Conservation (phyloP, 2,888 invertebrate genomes). For the Teinopalpus imperialis region DNA sequence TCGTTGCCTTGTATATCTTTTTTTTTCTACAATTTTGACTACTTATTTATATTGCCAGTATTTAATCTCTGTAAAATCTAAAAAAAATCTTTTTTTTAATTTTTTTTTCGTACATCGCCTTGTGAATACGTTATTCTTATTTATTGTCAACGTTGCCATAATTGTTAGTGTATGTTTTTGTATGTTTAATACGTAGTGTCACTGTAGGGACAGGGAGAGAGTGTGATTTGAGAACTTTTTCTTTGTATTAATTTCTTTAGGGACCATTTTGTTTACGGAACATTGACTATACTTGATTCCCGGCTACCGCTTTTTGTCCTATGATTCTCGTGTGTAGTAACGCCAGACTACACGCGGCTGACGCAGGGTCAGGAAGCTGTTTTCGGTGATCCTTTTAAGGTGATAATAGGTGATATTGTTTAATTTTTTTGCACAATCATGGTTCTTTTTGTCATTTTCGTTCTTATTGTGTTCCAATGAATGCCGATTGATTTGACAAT, state of each 20-base stretch:
- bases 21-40: conserved; percentile 65
- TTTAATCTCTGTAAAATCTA: conserved; percentile 35
- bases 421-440: conserved; percentile 74
- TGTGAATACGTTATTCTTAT: conserved; percentile 75
- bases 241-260: conserved; percentile 73
- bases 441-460: conserved; percentile 52
- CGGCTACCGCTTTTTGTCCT: conserved; percentile 41
- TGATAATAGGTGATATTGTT: conserved; percentile 71
- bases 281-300: conserved; percentile 54
- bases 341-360: conserved; percentile 62
- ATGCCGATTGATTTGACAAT: conserved; percentile 42
- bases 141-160: conserved; percentile 82
- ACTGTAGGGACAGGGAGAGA: conserved; percentile 48
- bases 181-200: conserved; percentile 77
- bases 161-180: conserved; percentile 62
- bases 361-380: conserved; percentile 41
- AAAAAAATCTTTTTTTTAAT: conserved; percentile 39
- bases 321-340: conserved; percentile 43
- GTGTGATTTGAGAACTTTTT: conserved; percentile 72
- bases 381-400: conserved; percentile 51
- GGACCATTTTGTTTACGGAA: conserved; percentile 75
- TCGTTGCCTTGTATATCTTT: conserved; percentile 79
- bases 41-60: conserved; percentile 68
- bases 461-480: conserved; percentile 54
- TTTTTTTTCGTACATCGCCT: conserved; percentile 48